phyloP scores from a whole-genome alignment of 2,113 vertebrate genomes.

The Lota lota region DNA sequence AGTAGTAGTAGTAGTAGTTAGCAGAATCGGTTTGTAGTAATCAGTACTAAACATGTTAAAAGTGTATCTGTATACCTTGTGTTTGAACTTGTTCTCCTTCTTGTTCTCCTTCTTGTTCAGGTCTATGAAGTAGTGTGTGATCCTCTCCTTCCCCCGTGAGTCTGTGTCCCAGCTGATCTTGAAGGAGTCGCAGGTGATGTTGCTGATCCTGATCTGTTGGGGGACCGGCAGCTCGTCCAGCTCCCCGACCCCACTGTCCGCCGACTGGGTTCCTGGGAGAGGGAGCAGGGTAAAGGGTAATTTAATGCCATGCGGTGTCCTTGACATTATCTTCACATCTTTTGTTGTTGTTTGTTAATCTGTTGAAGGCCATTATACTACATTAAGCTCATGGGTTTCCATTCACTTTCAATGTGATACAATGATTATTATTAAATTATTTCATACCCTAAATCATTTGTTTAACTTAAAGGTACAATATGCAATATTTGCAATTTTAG shows the following conservation, averaged over 20 bases:
- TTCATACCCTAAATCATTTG: background rate
- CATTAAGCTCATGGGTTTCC: background rate
- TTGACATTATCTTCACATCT: background rate
- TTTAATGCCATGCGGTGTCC: background rate
- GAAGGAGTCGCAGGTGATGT: constrained; percentile 94
- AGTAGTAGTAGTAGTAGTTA: no score
- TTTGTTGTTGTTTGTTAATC: background rate
- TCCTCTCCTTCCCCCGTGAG: constrained; percentile 82
- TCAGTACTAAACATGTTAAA: no score
- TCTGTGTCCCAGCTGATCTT: constrained; percentile 96
- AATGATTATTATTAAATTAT: no score
- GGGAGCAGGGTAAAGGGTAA: background rate
- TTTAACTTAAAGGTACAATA: background rate
- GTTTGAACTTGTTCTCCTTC: constrained; percentile 94
- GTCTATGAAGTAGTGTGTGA: constrained; percentile 97
- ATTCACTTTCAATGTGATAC: background rate
- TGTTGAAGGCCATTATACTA: background rate
- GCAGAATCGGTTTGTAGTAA: no score
- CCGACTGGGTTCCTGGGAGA: constrained; percentile 67
- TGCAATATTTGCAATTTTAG: background rate
- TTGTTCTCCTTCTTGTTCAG: constrained; percentile 95
- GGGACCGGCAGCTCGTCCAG: constrained; percentile 91
- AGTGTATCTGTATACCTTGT: constrained; percentile 70
- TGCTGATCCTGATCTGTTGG: constrained; percentile 88
- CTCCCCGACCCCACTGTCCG: constrained; percentile 84